phyloP scores from a whole-genome alignment of 2,113 vertebrate genomes.

The Bubalus kerabau region DNA sequence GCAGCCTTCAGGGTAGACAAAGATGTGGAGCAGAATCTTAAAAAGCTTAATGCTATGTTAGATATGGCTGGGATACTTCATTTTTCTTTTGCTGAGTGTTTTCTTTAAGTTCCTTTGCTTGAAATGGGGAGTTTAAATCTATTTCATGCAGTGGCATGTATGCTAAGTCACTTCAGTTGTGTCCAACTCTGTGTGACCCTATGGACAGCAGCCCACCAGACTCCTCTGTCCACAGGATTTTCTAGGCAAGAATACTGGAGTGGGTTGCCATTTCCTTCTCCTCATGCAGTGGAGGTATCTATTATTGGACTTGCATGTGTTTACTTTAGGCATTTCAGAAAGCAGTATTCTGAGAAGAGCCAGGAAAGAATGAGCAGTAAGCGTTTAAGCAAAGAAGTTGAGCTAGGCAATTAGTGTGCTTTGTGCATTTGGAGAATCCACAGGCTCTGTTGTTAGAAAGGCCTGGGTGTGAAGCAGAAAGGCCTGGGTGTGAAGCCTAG shows the following conservation, averaged over 20 bases:
- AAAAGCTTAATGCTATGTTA: neutral
- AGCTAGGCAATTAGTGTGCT: neutral
- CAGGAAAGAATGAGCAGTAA: neutral
- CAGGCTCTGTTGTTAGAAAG: neutral
- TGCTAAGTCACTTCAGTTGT: neutral
- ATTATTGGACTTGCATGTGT: constrained; percentile 27
- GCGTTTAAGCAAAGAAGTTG: constrained; percentile 31
- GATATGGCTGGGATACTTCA: neutral
- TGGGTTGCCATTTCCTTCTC: neutral
- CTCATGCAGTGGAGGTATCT: neutral
- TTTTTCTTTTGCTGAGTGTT: constrained; percentile 25
- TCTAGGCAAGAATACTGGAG: neutral
- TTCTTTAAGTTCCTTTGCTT: constrained; percentile 29
- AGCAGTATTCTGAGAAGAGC: neutral
- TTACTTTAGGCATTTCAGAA: constrained; percentile 53
- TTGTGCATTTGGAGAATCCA: neutral
- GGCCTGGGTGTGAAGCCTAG: neutral
- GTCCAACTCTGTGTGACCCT: neutral
- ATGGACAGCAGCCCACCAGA: neutral
- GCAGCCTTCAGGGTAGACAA: neutral
- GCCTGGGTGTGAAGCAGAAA: neutral
- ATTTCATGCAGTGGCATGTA: neutral
- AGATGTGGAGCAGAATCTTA: neutral
- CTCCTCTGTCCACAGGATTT: neutral
- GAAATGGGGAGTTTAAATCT: constrained; percentile 35